Evolutionary conservation across 2,797 vertebrate species (phyloP).

Genomic region (Macropus fuliginosus): DNA sequence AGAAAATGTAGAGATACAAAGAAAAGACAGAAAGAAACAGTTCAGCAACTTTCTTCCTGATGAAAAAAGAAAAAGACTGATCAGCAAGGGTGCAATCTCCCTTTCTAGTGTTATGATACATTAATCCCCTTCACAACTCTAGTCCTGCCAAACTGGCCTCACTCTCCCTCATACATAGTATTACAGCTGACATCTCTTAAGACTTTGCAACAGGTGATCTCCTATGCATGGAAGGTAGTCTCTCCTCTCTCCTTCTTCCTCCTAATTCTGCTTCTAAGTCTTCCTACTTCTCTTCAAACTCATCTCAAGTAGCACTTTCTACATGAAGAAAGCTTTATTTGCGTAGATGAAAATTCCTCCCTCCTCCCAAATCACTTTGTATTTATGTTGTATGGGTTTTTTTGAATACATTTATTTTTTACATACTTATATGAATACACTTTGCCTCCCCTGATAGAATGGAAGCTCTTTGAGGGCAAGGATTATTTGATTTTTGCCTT

Average conservation of each 20-base stretch:
- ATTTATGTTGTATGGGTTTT: background rate
- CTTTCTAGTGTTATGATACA: background rate
- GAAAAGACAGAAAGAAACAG: background rate
- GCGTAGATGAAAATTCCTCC: background rate
- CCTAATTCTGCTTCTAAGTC: background rate
- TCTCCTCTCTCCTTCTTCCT: background rate
- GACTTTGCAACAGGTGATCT: background rate
- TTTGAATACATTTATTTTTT: background rate
- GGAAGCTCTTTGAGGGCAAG: background rate
- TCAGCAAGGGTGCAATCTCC: background rate
- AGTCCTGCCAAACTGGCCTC: background rate
- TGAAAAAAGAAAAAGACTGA: background rate
- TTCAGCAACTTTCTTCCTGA: background rate
- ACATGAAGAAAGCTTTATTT: background rate
- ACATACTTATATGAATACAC: background rate
- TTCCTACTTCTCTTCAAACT: background rate
- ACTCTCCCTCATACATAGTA: background rate
- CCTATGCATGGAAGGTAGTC: background rate
- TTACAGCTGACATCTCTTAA: background rate
- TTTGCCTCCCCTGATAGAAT: background rate
- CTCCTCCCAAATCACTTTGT: background rate
- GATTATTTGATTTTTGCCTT: background rate
- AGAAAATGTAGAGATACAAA: background rate
- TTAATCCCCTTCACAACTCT: background rate
- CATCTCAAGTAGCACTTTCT: background rate